Conservation (phyloP, 2,888 invertebrate species). For the Protodeltote pygarga region DNA sequence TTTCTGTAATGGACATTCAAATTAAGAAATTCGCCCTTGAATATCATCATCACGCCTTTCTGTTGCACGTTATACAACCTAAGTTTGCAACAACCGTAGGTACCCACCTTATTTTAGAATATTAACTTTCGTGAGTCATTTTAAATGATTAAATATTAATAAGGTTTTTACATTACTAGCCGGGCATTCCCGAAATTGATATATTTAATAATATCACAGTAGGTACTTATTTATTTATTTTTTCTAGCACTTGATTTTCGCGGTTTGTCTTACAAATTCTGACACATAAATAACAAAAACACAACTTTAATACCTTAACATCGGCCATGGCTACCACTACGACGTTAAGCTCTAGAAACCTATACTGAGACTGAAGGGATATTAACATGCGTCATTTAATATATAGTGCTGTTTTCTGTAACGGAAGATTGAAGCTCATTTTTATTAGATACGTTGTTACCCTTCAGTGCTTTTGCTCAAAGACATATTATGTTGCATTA, state of each 20-base stretch:
- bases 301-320: slow-evolving; percentile 61
- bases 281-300: background rate
- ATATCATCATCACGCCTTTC: too few relatives aligned
- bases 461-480: slow-evolving; percentile 75
- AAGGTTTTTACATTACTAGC: too few relatives aligned
- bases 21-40: too few relatives aligned
- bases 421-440: slow-evolving; percentile 73
- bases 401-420: slow-evolving; percentile 70
- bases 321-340: slow-evolving; percentile 67
- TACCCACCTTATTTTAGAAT: too few relatives aligned
- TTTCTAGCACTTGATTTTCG: background rate
- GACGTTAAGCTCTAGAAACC: slow-evolving; percentile 53
- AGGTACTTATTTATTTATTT: too few relatives aligned
- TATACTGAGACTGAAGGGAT: slow-evolving; percentile 70
- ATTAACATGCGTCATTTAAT: slow-evolving; percentile 61
- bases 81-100: too few relatives aligned
- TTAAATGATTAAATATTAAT: too few relatives aligned
- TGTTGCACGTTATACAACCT: too few relatives aligned
- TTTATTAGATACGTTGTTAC: slow-evolving; percentile 72
- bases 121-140: too few relatives aligned
- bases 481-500: slow-evolving; percentile 68
- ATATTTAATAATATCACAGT: too few relatives aligned
- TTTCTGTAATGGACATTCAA: too few relatives aligned
- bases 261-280: background rate
- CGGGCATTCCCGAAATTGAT: too few relatives aligned